phyloP scores from a whole-genome alignment of 1,140 invertebrate genomes.

The Drosophila sproati region DNA sequence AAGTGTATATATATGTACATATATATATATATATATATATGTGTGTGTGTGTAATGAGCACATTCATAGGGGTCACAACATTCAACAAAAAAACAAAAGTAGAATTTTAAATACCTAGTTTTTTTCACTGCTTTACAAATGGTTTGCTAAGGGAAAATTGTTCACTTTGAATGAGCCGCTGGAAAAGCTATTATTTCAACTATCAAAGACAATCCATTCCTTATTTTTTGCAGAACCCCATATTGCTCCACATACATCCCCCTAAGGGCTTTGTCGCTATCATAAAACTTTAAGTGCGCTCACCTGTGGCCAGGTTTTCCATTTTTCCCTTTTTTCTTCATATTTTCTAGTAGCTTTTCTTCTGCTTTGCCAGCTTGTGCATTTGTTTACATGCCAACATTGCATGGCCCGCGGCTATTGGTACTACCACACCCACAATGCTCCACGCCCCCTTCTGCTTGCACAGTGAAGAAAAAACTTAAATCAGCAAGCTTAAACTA shows the following conservation, averaged over 20 bases:
- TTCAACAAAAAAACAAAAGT: constrained; percentile 31
- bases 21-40: constrained; percentile 18
- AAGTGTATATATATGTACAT: constrained; percentile 19
- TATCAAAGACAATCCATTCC: constrained; percentile 33
- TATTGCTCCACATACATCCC: not conserved
- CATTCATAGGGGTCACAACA: constrained; percentile 47
- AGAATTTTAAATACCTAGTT: constrained; percentile 33
- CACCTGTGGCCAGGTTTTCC: constrained; percentile 56
- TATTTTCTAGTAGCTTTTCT: constrained; percentile 16
- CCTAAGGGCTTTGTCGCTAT: constrained; percentile 46
- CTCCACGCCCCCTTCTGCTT: not conserved
- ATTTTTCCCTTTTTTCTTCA: not conserved
- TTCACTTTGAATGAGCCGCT: constrained; percentile 62
- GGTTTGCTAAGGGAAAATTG: constrained; percentile 15
- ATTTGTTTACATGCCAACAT: constrained; percentile 63
- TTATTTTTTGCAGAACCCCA: not conserved
- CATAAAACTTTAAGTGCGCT: constrained; percentile 75
- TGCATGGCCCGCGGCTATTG: constrained; percentile 61
- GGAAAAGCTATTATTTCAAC: constrained; percentile 45
- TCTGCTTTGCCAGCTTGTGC: constrained; percentile 49
- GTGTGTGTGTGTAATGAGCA: constrained; percentile 31
- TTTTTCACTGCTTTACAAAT: constrained; percentile 22
- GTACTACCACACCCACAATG: constrained; percentile 16
- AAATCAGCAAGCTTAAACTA: too few relatives aligned
- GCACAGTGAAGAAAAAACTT: not conserved